These are phyloP conservation scores for Oryzias curvinotus DNA, from an alignment of 2,113 vertebrate species.

Conservation along the genomic window DNA sequence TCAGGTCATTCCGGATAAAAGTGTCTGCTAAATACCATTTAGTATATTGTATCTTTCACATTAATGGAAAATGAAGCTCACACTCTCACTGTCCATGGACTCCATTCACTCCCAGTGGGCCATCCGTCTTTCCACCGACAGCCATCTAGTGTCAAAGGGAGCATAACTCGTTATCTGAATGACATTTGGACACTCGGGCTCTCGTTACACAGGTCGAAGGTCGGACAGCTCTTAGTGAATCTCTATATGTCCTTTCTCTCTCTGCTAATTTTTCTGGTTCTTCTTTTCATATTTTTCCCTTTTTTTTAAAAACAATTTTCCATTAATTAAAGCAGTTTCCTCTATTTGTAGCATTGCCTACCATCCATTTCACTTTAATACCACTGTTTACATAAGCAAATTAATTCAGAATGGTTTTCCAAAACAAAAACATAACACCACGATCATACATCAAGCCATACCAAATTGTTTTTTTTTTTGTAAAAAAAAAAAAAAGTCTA, in stretches of 20 bases:
- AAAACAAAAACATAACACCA: too few relatives aligned
- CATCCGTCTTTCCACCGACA: conserved; percentile 71
- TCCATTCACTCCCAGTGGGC: conserved; percentile 62
- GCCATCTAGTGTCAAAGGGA: conserved; percentile 67
- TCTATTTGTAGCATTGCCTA: background rate
- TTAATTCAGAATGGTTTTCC: too few relatives aligned
- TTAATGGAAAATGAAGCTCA: conserved; percentile 64
- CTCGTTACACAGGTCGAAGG: conserved; percentile 58
- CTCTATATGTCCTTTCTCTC: conserved; percentile 26
- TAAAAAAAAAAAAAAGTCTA: too few relatives aligned
- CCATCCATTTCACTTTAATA: background rate
- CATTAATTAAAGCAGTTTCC: too few relatives aligned
- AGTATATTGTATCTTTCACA: conserved; percentile 67
- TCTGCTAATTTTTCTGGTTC: conserved; percentile 21
- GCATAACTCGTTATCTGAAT: conserved; percentile 64
- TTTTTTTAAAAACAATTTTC: background rate
- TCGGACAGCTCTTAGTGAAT: conserved; percentile 57
- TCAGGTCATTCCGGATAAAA: conserved; percentile 62
- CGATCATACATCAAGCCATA: too few relatives aligned
- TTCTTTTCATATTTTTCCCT: background rate
- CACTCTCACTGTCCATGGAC: conserved; percentile 57
- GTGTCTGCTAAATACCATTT: conserved; percentile 75
- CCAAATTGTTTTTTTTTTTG: too few relatives aligned
- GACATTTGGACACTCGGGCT: conserved; percentile 66
- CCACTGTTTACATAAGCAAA: too few relatives aligned